phyloP scores from a whole-genome alignment of 2,113 vertebrate species.

The Hymenochirus boettgeri region DNA sequence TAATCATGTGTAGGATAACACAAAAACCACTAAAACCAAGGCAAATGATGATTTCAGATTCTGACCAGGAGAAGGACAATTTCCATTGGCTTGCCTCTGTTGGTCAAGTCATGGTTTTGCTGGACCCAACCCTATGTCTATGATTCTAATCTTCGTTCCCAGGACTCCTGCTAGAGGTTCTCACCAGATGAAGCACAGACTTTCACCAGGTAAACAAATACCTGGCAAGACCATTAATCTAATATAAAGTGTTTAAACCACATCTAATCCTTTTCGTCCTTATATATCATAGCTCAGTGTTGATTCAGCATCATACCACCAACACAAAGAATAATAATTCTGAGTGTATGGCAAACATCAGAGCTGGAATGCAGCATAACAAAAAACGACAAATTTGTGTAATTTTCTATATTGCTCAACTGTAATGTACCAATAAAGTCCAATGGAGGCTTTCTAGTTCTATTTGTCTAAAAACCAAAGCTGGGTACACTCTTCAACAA shows the following conservation, averaged over 20 bases:
- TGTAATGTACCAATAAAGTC: no score
- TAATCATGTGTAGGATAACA: not conserved
- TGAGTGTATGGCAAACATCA: not conserved
- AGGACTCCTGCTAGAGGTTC: conserved; percentile 18
- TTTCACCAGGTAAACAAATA: conserved; percentile 27
- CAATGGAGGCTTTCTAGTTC: no score
- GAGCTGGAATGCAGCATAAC: not conserved
- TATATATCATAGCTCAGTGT: not conserved
- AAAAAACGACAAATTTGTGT: not conserved
- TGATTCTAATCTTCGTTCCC: conserved; percentile 15
- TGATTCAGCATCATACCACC: conserved; percentile 5
- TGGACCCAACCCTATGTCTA: conserved; percentile 1
- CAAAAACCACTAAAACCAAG: not conserved
- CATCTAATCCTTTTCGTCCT: conserved; percentile 30
- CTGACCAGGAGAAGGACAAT: not conserved
- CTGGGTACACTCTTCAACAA: no score
- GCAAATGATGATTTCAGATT: not conserved
- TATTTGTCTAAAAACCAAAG: no score
- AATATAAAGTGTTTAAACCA: conserved; percentile 17
- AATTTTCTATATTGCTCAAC: not conserved
- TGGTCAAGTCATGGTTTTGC: not conserved
- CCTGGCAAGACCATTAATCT: conserved; percentile 21
- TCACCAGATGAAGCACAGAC: conserved; percentile 23
- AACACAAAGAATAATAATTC: conserved; percentile 19
- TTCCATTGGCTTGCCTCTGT: not conserved